phyloP scores from a whole-genome alignment of 1,140 invertebrate genomes.

The Drosophila bipectinata region DNA sequence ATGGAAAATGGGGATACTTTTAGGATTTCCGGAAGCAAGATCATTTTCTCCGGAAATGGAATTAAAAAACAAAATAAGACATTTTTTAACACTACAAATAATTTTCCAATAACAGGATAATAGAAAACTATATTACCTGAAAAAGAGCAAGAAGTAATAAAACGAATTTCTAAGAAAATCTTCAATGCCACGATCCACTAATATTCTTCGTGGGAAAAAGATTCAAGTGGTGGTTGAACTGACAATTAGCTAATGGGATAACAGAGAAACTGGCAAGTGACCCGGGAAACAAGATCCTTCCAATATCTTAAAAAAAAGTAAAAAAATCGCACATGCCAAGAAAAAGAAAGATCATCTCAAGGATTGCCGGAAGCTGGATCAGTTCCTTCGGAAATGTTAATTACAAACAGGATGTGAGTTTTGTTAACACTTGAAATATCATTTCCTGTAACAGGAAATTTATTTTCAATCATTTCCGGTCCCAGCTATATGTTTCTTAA shows the following conservation, averaged over 20 bases:
- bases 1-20: neutral
- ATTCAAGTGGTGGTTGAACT: slow-evolving; percentile 38
- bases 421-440: slow-evolving; percentile 19
- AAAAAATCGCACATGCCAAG: neutral
- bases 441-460: slow-evolving; percentile 25
- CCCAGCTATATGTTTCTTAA: slow-evolving; percentile 29
- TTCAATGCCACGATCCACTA: neutral
- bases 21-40: no score
- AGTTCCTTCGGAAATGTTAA: slow-evolving; percentile 8
- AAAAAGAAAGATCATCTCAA: slow-evolving; percentile 7
- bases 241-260: slow-evolving; percentile 37
- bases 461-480: slow-evolving; percentile 44
- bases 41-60: no score
- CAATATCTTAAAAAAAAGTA: neutral
- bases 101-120: no score
- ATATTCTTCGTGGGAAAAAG: slow-evolving; percentile 35
- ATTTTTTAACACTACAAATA: no score
- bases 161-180: neutral
- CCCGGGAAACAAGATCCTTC: neutral
- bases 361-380: slow-evolving; percentile 14
- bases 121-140: neutral
- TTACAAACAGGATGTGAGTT: slow-evolving; percentile 32
- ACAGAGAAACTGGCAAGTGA: slow-evolving; percentile 11
- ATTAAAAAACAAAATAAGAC: no score
- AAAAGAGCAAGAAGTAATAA: neutral